Conservation (phyloP, 2,888 invertebrate species). For the Ormia ochracea region DNA sequence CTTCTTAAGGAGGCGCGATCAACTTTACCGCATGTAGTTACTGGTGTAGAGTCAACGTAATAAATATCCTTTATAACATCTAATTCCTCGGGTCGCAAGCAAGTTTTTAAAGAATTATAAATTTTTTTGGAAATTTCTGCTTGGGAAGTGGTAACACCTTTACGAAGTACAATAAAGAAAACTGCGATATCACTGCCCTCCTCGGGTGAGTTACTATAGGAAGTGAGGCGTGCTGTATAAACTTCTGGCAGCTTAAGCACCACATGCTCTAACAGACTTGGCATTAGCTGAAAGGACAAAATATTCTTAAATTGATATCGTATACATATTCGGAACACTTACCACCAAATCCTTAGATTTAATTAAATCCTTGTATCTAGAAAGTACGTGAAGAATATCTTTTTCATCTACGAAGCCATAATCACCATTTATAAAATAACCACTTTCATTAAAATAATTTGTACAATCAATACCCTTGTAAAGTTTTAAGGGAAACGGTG, state of each 20-base stretch:
- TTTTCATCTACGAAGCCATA: slow-evolving; percentile 59
- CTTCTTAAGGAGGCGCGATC: slow-evolving; percentile 61
- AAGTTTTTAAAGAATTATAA: neutral
- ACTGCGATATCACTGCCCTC: slow-evolving; percentile 53
- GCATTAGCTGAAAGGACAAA: slow-evolving; percentile 52
- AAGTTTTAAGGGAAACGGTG: slow-evolving; percentile 51
- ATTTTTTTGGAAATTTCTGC: slow-evolving; percentile 41
- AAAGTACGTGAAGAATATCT: slow-evolving; percentile 51
- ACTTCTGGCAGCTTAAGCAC: slow-evolving; percentile 53
- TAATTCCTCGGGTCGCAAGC: slow-evolving; percentile 38
- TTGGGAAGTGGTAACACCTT: neutral
- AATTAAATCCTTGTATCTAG: slow-evolving; percentile 62
- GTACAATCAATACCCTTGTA: slow-evolving; percentile 40
- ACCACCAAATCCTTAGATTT: slow-evolving; percentile 45
- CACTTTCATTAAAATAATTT: slow-evolving; percentile 32
- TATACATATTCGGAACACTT: slow-evolving; percentile 6
- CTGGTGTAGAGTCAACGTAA: slow-evolving; percentile 49
- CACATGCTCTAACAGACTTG: slow-evolving; percentile 55
- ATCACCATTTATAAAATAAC: slow-evolving; percentile 61
- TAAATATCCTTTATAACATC: slow-evolving; percentile 43
- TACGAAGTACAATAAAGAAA: slow-evolving; percentile 53
- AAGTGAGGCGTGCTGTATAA: slow-evolving; percentile 44
- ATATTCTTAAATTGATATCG: no score
- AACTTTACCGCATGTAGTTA: slow-evolving; percentile 61
- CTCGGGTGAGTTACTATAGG: slow-evolving; percentile 33